Evolutionary conservation across 1,140 invertebrate species (phyloP).

Genomic region (Sipha flava): DNA sequence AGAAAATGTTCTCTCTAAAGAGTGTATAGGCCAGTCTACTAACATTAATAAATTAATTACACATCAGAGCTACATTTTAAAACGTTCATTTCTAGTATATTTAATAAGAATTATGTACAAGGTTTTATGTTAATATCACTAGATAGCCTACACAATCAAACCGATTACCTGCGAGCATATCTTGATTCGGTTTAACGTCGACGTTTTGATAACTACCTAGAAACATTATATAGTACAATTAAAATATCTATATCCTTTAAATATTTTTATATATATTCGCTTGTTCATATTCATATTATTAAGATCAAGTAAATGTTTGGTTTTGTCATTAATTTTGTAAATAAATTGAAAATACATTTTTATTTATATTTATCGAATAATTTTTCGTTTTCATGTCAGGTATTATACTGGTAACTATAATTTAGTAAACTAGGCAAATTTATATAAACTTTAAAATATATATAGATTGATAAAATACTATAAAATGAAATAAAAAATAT

Average conservation of each 20-base stretch:
- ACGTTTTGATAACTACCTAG: conserved; percentile 28
- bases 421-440: too few relatives aligned
- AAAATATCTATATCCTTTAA: background rate
- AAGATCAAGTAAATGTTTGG: background rate
- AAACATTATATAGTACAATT: conserved; percentile 23
- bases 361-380: too few relatives aligned
- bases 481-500: too few relatives aligned
- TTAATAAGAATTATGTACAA: conserved; percentile 14
- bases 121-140: background rate
- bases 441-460: too few relatives aligned
- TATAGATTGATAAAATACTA: too few relatives aligned
- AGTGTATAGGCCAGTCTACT: background rate
- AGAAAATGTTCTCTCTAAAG: background rate
- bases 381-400: too few relatives aligned
- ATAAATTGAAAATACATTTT: too few relatives aligned
- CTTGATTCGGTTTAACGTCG: background rate
- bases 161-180: conserved; percentile 18
- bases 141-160: conserved; percentile 21
- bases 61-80: background rate
- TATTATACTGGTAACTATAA: too few relatives aligned
- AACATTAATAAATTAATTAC: background rate
- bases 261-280: too few relatives aligned
- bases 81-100: background rate
- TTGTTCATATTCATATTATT: background rate
- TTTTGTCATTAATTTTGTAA: background rate